Percentiles rank a stretch among this genome's conserved stretches.
Conservation (phyloP, 1,140 invertebrate genomes). For the Condylostylus longicornis region DNA sequence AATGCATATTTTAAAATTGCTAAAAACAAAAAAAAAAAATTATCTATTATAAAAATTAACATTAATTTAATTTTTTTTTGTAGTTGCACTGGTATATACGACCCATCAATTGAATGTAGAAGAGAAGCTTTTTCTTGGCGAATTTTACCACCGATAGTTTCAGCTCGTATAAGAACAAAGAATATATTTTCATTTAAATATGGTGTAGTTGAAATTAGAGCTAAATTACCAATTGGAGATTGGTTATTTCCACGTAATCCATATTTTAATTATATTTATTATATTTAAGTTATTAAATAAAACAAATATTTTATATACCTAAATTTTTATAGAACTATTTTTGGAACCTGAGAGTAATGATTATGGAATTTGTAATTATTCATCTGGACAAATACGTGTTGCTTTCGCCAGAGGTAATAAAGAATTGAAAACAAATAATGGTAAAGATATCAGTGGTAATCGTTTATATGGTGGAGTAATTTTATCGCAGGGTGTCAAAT, state of each 20-base stretch:
- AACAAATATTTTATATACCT: too few species aligned
- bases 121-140: too few species aligned
- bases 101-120: slow-evolving; percentile 34
- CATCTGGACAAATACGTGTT: slow-evolving; percentile 36
- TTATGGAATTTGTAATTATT: slow-evolving; percentile 36
- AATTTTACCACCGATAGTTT: slow-evolving; percentile 50
- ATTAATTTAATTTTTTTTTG: neutral
- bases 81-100: slow-evolving; percentile 42
- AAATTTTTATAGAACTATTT: slow-evolving; percentile 5
- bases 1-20: neutral
- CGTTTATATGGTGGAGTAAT: slow-evolving; percentile 25
- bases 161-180: slow-evolving; percentile 50
- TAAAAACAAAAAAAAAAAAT: too few species aligned
- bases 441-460: slow-evolving; percentile 1
- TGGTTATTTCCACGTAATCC: slow-evolving; percentile 56
- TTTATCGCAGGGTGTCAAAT: slow-evolving; percentile 17
- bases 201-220: slow-evolving; percentile 57
- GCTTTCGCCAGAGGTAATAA: slow-evolving; percentile 34
- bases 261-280: slow-evolving; percentile 15
- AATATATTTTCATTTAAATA: slow-evolving; percentile 51
- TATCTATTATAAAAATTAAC: too few species aligned
- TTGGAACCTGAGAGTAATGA: slow-evolving; percentile 33
- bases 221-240: slow-evolving; percentile 58
- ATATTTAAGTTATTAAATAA: too few species aligned
- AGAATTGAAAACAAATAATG: slow-evolving; percentile 16